Conservation (phyloP, 2,797 vertebrate genomes). For the Peromyscus nudipes region DNA sequence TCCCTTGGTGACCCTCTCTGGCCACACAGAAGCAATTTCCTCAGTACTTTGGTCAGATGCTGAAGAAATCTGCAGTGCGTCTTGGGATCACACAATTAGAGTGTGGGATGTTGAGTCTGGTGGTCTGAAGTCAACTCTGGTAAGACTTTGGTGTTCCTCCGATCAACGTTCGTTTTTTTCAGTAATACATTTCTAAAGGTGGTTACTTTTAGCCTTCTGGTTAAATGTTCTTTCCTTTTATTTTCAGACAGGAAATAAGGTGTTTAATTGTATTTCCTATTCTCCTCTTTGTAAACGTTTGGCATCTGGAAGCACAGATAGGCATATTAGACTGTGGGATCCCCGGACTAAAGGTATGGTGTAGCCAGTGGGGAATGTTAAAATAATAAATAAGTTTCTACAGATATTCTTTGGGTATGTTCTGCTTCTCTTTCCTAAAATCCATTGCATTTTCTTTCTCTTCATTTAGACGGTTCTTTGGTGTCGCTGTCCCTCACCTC, state of each 20-base stretch:
- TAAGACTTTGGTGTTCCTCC: slow-evolving; percentile 87
- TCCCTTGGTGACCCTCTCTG: slow-evolving; percentile 96
- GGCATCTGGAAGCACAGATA: slow-evolving; percentile 96
- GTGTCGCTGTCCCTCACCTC: slow-evolving; percentile 96
- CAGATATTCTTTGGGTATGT: neutral
- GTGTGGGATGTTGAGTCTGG: slow-evolving; percentile 96
- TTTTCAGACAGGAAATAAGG: slow-evolving; percentile 95
- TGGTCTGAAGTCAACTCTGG: slow-evolving; percentile 93
- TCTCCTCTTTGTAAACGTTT: slow-evolving; percentile 95
- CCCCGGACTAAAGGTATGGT: slow-evolving; percentile 95
- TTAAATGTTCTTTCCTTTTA: slow-evolving; percentile 57
- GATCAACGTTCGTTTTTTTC: slow-evolving; percentile 15
- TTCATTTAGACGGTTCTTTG: slow-evolving; percentile 94
- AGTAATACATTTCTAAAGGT: slow-evolving; percentile 30
- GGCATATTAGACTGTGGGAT: slow-evolving; percentile 98
- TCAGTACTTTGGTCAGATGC: slow-evolving; percentile 96
- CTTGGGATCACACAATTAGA: slow-evolving; percentile 98
- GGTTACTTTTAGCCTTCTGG: neutral
- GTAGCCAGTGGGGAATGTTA: neutral
- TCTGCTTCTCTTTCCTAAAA: slow-evolving; percentile 60
- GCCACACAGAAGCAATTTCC: slow-evolving; percentile 96
- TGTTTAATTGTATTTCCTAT: slow-evolving; percentile 97
- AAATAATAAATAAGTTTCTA: neutral
- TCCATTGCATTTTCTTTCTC: slow-evolving; percentile 6
- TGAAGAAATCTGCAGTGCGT: slow-evolving; percentile 96